A percentile compares a stretch with the other conserved stretches of the same genome.
phyloP scores from a whole-genome alignment of 1,140 invertebrate species.

The Camponotus floridanus region DNA sequence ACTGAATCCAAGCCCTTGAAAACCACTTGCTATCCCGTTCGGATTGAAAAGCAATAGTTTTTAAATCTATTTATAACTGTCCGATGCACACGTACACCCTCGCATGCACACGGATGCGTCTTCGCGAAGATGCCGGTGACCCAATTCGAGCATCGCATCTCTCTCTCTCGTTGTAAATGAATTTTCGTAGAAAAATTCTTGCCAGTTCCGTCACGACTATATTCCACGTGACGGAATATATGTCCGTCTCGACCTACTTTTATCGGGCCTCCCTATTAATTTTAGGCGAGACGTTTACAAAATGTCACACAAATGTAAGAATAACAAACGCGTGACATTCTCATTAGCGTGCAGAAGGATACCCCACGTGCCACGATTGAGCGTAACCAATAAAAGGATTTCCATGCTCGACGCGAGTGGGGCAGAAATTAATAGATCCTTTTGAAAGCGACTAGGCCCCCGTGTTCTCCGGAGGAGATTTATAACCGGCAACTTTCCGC shows the following conservation, averaged over 20 bases:
- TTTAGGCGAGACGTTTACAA: constrained; percentile 38
- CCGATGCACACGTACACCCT: constrained; percentile 56
- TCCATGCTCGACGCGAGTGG: constrained; percentile 29
- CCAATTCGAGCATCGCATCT: constrained; percentile 62
- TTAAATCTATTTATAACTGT: constrained; percentile 81
- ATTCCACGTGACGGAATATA: constrained; percentile 3
- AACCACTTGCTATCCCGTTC: constrained; percentile 66
- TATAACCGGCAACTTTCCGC: constrained; percentile 56
- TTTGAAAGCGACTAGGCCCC: constrained; percentile 61
- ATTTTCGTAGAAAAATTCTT: constrained; percentile 26
- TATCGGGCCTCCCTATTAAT: constrained; percentile 23
- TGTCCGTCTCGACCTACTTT: constrained; percentile 29
- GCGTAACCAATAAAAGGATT: constrained; percentile 54
- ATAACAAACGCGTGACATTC: constrained; percentile 55
- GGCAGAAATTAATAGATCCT: constrained; percentile 57
- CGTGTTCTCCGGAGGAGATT: constrained; percentile 53
- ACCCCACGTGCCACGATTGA: constrained; percentile 21
- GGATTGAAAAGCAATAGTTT: constrained; percentile 80
- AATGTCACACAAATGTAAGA: constrained; percentile 34
- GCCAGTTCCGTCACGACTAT: background rate
- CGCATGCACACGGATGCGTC: constrained; percentile 24
- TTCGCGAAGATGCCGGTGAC: background rate
- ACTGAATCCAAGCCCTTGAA: constrained; percentile 53
- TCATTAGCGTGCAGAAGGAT: constrained; percentile 29
- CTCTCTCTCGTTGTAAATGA: constrained; percentile 28